Percentiles rank a stretch among this genome's conserved stretches.
phyloP scores from a whole-genome alignment of 2,888 invertebrate genomes.

The Scaptodrosophila latifasciaeformis region DNA sequence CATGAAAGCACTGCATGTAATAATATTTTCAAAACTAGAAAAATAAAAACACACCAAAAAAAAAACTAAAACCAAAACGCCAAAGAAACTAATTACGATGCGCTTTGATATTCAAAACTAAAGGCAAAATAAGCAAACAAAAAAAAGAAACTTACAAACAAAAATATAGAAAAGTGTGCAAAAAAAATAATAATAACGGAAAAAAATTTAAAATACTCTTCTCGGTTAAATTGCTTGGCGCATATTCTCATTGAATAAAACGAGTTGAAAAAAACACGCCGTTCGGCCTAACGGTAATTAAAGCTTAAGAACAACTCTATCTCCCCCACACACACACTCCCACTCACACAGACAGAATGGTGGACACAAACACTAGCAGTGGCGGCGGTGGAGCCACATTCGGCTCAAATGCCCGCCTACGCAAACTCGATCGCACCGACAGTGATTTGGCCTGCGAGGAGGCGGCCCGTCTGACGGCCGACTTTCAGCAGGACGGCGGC shows the following conservation, averaged over 20 bases:
- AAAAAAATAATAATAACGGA: neutral
- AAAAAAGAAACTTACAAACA: constrained; percentile 3
- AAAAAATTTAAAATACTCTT: neutral
- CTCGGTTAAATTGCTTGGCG: too few species aligned
- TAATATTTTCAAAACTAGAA: neutral
- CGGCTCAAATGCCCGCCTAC: constrained; percentile 70
- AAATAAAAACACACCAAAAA: too few species aligned
- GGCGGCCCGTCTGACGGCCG: constrained; percentile 84
- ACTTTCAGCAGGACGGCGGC: constrained; percentile 79
- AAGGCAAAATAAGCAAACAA: constrained; percentile 5
- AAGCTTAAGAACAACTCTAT: too few species aligned
- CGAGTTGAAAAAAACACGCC: too few species aligned
- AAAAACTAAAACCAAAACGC: neutral
- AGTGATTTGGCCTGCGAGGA: constrained; percentile 91
- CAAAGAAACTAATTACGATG: neutral
- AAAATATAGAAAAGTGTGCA: constrained; percentile 1
- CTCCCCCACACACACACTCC: neutral
- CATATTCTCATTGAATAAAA: too few species aligned
- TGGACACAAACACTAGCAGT: constrained; percentile 55
- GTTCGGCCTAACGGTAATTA: too few species aligned
- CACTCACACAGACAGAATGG: constrained; percentile 34
- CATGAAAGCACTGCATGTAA: constrained; percentile 10
- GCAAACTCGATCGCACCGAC: constrained; percentile 81
- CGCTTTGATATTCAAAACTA: constrained; percentile 1
- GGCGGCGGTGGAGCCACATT: too few species aligned